These are phyloP conservation scores for Lucinisca nassula DNA, from an alignment of 2,888 invertebrate genomes.

Conservation along the genomic window DNA sequence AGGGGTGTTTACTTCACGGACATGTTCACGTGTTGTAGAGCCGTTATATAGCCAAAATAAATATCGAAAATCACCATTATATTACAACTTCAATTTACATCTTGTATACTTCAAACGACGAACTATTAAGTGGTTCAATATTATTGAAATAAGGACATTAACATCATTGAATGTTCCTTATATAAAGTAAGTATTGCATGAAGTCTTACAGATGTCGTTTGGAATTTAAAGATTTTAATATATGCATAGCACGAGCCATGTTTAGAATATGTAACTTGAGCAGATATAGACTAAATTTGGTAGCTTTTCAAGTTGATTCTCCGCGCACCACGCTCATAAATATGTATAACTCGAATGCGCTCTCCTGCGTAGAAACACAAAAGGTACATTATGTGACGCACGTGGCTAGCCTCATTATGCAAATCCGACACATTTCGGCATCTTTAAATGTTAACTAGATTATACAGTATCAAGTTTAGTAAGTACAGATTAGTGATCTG, in stretches of 20 bases:
- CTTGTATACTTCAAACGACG: not conserved
- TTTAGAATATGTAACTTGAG: not conserved
- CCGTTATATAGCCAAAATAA: too few relatives aligned
- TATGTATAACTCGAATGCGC: not conserved
- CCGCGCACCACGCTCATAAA: not conserved
- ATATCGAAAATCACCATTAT: not conserved
- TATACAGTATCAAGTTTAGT: not conserved
- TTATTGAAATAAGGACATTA: not conserved
- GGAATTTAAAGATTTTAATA: not conserved
- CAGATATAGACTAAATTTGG: slow-evolving; percentile 3
- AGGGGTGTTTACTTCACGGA: too few relatives aligned
- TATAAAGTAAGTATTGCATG: not conserved
- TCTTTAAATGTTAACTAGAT: not conserved
- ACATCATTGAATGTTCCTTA: not conserved
- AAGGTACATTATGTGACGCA: not conserved
- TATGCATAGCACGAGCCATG: slow-evolving; percentile 5
- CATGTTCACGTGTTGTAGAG: too few relatives aligned
- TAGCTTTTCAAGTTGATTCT: not conserved
- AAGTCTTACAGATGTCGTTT: not conserved
- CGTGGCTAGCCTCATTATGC: slow-evolving; percentile 14
- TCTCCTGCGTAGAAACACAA: not conserved
- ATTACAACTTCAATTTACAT: not conserved
- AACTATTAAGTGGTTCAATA: not conserved
- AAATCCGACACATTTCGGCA: slow-evolving; percentile 3
- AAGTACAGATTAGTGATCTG: not conserved